These are phyloP conservation scores for Calosoma granatense DNA, from an alignment of 1,140 invertebrate genomes.

Conservation along the genomic window DNA sequence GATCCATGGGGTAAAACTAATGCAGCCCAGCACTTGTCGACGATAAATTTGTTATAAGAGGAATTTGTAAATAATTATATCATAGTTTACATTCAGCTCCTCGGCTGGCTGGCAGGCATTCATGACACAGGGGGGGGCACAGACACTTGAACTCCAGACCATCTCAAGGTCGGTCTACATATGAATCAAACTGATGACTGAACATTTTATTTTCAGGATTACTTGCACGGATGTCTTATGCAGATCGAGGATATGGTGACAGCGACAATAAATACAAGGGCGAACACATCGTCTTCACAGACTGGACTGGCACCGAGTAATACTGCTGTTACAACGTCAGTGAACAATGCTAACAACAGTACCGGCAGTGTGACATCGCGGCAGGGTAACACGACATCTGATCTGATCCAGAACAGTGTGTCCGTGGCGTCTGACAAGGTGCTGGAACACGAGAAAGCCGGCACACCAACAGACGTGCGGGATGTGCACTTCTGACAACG, in stretches of 20 bases:
- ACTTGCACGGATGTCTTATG: slow-evolving; percentile 57
- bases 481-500: slow-evolving; percentile 58
- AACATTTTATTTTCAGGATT: too few relatives aligned
- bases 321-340: slow-evolving; percentile 3
- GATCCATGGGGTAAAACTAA: neutral
- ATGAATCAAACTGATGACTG: too few relatives aligned
- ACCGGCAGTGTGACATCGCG: slow-evolving; percentile 3
- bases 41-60: neutral
- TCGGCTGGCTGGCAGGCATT: too few relatives aligned
- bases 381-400: slow-evolving; percentile 36
- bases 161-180: too few relatives aligned
- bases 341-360: slow-evolving; percentile 10
- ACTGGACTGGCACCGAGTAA: neutral
- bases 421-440: slow-evolving; percentile 43
- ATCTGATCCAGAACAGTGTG: slow-evolving; percentile 54
- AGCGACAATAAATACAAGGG: slow-evolving; percentile 34
- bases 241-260: slow-evolving; percentile 64
- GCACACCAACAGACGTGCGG: slow-evolving; percentile 69
- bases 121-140: too few relatives aligned
- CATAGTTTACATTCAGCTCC: neutral
- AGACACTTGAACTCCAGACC: too few relatives aligned
- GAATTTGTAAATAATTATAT: neutral
- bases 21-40: neutral
- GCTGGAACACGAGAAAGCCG: slow-evolving; percentile 53
- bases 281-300: slow-evolving; percentile 16